Percentiles rank a stretch among this genome's conserved stretches.
Conservation (phyloP, 1,140 invertebrate species). For the Trichonephila clavata region DNA sequence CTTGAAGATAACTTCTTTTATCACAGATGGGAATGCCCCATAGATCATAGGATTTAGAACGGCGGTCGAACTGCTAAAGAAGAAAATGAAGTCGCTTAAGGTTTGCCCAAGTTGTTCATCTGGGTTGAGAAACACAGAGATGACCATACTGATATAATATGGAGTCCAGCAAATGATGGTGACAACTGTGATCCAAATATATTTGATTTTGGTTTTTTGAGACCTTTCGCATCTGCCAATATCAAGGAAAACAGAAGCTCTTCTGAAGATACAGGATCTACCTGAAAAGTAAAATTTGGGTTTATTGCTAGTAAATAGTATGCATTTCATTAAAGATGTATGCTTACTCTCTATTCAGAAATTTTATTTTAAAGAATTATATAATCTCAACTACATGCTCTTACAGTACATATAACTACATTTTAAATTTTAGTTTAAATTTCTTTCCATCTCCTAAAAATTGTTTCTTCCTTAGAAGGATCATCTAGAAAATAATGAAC, state of each 20-base stretch:
- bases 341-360: no score
- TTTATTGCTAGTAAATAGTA: no score
- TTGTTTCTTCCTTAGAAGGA: no score
- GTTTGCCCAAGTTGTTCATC: constrained; percentile 84
- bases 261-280: not conserved
- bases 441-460: no score
- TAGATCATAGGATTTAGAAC: constrained; percentile 93
- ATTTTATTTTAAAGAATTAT: no score
- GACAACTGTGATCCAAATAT: constrained; percentile 89
- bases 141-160: constrained; percentile 95
- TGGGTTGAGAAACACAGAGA: constrained; percentile 90
- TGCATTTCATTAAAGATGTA: no score
- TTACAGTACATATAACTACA: no score
- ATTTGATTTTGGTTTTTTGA: constrained; percentile 90
- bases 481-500: no score
- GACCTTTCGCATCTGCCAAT: constrained; percentile 79
- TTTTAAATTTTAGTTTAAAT: no score
- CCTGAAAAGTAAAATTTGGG: no score
- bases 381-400: no score
- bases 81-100: constrained; percentile 84
- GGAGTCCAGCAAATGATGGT: constrained; percentile 99
- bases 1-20: not conserved
- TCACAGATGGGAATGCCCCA: constrained; percentile 89
- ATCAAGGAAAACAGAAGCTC: not conserved
- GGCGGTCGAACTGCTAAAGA: constrained; percentile 93